Evolutionary conservation across 2,113 vertebrate species (phyloP).

Genomic region (Sylvia atricapilla): DNA sequence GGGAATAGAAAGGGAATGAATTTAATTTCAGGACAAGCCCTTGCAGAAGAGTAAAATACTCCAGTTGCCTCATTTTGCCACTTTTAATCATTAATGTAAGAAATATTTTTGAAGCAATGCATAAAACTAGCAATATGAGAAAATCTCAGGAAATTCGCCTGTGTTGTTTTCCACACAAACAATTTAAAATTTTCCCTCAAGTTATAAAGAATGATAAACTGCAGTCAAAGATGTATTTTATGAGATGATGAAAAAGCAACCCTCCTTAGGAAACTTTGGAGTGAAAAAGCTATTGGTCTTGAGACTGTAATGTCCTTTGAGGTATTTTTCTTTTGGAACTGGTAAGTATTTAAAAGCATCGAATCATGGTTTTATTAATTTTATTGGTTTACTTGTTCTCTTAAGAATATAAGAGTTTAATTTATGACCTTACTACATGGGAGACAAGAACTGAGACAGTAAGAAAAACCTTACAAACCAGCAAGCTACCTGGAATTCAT

Average conservation of each 20-base stretch:
- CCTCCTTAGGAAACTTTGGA: background rate
- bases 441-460: constrained; percentile 12
- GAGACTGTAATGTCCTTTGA: background rate
- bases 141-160: background rate
- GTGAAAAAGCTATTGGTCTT: background rate
- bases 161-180: background rate
- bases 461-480: constrained; percentile 36
- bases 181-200: background rate
- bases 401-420: background rate
- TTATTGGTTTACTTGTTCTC: background rate
- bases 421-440: constrained; percentile 8
- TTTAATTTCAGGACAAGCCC: background rate
- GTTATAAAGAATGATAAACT: background rate
- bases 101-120: background rate
- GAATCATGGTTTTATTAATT: background rate
- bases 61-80: background rate
- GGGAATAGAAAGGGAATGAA: background rate
- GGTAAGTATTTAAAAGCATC: background rate
- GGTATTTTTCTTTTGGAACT: background rate
- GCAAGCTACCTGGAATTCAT: constrained; percentile 60
- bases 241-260: background rate
- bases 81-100: background rate
- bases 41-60: background rate
- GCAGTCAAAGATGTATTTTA: background rate
- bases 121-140: background rate